Conservation (phyloP, 2,113 vertebrate species). For the Tricholaema leucomelas region DNA sequence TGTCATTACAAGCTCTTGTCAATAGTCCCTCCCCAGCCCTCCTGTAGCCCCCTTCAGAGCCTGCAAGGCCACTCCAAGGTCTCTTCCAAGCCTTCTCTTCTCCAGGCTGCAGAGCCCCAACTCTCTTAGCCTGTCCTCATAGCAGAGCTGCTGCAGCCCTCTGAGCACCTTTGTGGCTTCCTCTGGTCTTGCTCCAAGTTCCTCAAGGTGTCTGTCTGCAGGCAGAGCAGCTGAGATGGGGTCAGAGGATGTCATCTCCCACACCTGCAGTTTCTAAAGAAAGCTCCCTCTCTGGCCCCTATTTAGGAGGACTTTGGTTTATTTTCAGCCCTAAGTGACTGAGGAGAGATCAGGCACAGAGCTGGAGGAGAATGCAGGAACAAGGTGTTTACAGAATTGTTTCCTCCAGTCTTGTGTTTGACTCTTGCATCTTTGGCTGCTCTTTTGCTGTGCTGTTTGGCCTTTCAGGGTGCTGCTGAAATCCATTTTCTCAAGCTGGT, state of each 20-base stretch:
- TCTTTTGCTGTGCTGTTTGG: not conserved
- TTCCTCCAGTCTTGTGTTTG: slow-evolving; percentile 19
- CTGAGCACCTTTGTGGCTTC: no score
- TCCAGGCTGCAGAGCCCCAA: no score
- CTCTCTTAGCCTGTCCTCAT: no score
- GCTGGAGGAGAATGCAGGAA: slow-evolving; percentile 34
- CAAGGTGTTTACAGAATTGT: slow-evolving; percentile 20
- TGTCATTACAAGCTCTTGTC: not conserved
- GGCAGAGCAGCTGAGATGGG: not conserved
- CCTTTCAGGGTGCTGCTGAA: not conserved
- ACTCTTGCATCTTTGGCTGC: not conserved
- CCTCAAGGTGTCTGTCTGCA: not conserved
- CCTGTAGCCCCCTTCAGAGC: no score
- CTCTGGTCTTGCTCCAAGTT: not conserved
- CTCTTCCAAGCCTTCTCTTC: no score
- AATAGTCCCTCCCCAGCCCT: not conserved
- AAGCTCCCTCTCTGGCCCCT: slow-evolving; percentile 24
- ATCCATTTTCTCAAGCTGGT: not conserved
- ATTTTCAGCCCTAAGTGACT: slow-evolving; percentile 25
- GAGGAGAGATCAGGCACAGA: not conserved
- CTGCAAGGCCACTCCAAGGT: no score
- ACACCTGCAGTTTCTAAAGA: slow-evolving; percentile 57
- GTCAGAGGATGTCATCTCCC: slow-evolving; percentile 8
- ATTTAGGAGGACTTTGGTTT: not conserved
- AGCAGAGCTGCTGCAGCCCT: no score